These are phyloP conservation scores for Daphoenositta chrysoptera DNA, from an alignment of 2,113 vertebrate species.

Conservation along the genomic window DNA sequence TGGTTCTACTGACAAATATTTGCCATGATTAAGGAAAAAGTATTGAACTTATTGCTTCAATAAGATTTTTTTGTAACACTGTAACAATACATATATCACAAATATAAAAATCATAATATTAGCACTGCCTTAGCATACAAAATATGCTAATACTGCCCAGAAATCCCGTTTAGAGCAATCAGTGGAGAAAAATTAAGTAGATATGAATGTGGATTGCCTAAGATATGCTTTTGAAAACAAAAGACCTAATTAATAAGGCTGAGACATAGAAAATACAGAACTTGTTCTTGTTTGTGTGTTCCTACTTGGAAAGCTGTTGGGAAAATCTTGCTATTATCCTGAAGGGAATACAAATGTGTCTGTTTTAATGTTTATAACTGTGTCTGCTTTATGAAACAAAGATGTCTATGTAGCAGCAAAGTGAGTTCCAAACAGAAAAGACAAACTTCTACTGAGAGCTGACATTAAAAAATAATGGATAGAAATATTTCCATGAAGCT, in stretches of 20 bases:
- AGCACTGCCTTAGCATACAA: neutral
- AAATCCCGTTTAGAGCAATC: neutral
- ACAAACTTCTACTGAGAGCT: neutral
- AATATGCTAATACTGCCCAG: neutral
- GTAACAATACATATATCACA: neutral
- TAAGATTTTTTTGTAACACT: neutral
- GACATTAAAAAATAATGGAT: constrained; percentile 12
- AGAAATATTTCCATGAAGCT: constrained; percentile 53
- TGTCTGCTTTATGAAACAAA: neutral
- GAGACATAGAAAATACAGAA: neutral
- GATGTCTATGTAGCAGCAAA: neutral
- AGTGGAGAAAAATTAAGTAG: neutral
- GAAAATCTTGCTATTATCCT: neutral
- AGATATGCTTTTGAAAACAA: neutral
- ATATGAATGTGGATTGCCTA: neutral
- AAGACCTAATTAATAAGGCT: neutral
- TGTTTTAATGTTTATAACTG: neutral
- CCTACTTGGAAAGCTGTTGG: neutral
- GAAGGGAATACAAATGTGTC: neutral
- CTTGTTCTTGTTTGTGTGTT: neutral
- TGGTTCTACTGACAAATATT: neutral
- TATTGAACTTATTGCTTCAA: neutral
- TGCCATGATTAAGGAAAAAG: neutral
- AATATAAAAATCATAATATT: neutral
- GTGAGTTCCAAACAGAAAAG: constrained; percentile 1